Conservation (phyloP, 2,797 vertebrate genomes). For the Hipposideros larvatus region DNA sequence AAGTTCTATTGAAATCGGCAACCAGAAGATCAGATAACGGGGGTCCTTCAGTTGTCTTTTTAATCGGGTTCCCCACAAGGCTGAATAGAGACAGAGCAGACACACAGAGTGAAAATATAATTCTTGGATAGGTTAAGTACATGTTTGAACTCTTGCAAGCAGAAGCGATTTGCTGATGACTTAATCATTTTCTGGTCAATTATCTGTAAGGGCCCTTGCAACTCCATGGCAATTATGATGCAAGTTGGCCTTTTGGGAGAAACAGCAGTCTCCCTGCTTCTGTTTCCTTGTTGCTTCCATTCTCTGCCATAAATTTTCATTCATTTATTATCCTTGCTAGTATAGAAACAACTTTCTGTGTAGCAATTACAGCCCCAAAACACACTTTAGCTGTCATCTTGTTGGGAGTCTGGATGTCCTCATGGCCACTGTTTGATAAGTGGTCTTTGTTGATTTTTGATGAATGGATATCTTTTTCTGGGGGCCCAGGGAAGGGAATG, state of each 20-base stretch:
- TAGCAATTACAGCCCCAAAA: constrained; percentile 91
- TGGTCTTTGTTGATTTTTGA: constrained; percentile 94
- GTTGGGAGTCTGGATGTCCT: constrained; percentile 91
- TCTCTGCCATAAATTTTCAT: constrained; percentile 93
- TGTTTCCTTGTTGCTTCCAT: constrained; percentile 92
- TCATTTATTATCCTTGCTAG: constrained; percentile 93
- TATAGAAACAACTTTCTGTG: constrained; percentile 93
- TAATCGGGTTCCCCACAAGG: constrained; percentile 94
- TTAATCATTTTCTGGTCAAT: constrained; percentile 99
- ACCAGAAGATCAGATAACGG: constrained; percentile 97
- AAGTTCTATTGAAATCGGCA: constrained; percentile 96
- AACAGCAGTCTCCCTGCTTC: constrained; percentile 92
- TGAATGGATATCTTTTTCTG: constrained; percentile 91
- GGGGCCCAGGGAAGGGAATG: constrained; percentile 89
- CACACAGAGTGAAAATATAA: constrained; percentile 95
- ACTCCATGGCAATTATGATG: constrained; percentile 94
- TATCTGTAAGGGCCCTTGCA: constrained; percentile 96
- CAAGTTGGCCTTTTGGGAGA: constrained; percentile 94
- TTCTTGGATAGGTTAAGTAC: constrained; percentile 99
- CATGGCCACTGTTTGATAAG: constrained; percentile 91
- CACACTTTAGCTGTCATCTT: constrained; percentile 92
- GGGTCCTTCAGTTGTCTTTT: constrained; percentile 93
- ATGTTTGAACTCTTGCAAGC: constrained; percentile 99
- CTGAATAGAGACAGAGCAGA: constrained; percentile 94
- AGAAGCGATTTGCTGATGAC: constrained; percentile 99